These are phyloP conservation scores for Phrynocephalus guinanensis DNA, from an alignment of 2,797 vertebrate species.

Conservation along the genomic window DNA sequence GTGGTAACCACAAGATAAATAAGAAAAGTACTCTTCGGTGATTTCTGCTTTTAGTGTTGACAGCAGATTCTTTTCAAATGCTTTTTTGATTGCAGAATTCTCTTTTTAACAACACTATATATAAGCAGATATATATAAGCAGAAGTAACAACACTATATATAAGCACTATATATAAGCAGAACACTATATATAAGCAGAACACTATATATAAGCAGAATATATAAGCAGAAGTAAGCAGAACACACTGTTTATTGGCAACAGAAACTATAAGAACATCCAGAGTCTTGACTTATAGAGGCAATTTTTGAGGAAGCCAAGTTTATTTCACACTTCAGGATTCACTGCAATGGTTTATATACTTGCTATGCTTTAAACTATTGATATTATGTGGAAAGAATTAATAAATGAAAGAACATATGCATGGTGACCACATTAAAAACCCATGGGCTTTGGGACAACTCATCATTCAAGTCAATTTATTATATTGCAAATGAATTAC, in stretches of 20 bases:
- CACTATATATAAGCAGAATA: no score
- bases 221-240: no score
- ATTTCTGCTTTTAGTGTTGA: background rate
- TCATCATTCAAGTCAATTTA: background rate
- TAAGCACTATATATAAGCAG: no score
- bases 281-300: background rate
- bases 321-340: background rate
- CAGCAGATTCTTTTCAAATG: conserved; percentile 5
- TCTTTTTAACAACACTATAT: background rate
- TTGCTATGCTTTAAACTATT: background rate
- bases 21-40: background rate
- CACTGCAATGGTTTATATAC: background rate
- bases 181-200: no score
- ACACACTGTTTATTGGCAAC: background rate
- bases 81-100: background rate
- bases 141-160: no score
- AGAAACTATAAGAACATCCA: background rate
- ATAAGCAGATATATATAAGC: no score
- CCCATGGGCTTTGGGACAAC: background rate
- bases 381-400: background rate
- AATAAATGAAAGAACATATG: background rate
- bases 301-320: background rate
- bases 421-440: background rate
- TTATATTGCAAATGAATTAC: background rate
- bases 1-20: background rate